Base-by-base conservation (phyloP, 2,797 vertebrate species). In the Chloroceryle inda region DNA sequence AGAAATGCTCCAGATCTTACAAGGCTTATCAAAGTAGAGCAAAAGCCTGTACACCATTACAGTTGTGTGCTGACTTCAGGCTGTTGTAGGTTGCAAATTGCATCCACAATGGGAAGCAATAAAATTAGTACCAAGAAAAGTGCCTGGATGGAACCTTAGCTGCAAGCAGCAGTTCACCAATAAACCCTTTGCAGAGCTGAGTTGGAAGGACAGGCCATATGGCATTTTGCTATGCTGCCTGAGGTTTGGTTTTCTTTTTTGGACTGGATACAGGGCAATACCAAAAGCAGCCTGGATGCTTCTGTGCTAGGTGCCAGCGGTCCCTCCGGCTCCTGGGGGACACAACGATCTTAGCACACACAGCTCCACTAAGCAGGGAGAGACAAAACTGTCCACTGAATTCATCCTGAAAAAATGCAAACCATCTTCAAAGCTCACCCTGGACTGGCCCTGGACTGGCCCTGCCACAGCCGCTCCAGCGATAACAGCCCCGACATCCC, bases 401-500 rank as follows among this genome's bases (percentile, higher is more conserved):
- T 68, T 35, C 35, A 33, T 5, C 15, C 69, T 42, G 68, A 58
- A 95, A 78, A 95, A 90, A 93, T 49, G 45, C 79, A 68, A 95
- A 88, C 90, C 89, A 66, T 84, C 90, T 72, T 84, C 93, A 92
- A 19, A 94, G 90, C 93, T 40, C 63, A 95, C 94, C 61, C 95
- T 33, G 68, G 22, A 14, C 81, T 72, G 22, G 68, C 94, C 61
- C 95, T 33, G 68, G 22, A 14, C 81, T 72, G 22, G 68, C 87
- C 53, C 83, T 62, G 94, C 92, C 90, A 37, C 44, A 33, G 73
- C 79, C 18, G 69, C 96, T 72, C 18, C 76, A 69, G 94, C 62
- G 80, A 94, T 92, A 97, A 92, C 94, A 95, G 95, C 83, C 86
- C 55, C 15, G 22, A 29, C 90, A 96, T 96, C 96, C 81, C 89